Evolutionary conservation across 2,797 vertebrate genomes (phyloP), one percentile per base, ranked within the genome.

Genomic region (Chaetophractus vellerosus): DNA sequence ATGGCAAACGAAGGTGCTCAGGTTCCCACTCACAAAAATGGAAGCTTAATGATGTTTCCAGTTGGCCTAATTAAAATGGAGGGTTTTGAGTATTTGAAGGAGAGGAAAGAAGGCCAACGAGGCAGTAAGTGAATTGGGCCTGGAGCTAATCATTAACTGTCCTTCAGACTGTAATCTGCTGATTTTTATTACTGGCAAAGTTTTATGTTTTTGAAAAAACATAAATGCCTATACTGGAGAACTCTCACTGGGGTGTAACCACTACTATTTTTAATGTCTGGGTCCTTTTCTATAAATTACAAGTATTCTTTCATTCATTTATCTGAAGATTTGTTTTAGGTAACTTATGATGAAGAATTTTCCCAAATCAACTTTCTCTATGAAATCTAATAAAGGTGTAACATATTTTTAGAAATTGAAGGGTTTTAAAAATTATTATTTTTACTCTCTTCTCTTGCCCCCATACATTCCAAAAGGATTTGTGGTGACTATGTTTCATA

Each of bases 141-240:
- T 96, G 64, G 83, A 96, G 59, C 90, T 96, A 97, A 98, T 92
- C 83, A 93, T 97, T 36, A 74, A 96, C 91, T 95, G 94, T 75
- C 90, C 95, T 96, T 97, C 92, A 12, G 95, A 96, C 93, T 96
- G 81, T 97, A 97, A 98, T 96, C 93, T 97, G 95, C 95, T 97
- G 96, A 96, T 98, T 97, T 55, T 98, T 94, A 97, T 98, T 98
- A 97, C 86, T 96, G 33, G 52, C 16, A 50, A 57, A 93, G 96
- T 96, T 96, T 96, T 96, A 96, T 95, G 94, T 94, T 97, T 97
- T 92, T 97, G 93, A 88, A 93, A 96, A 98, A 98, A 96, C 84
- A 91, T 95, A 61, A 96, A 96, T 96, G 93, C 93, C 96, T 96
- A 91, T 86, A 86, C 94, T 92, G 85, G 91, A 96, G 96, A 94